Evolutionary conservation across 1,140 invertebrate genomes (phyloP), one percentile per base, ranked within the genome.

Genomic region (Macrosteles quadrilineatus): DNA sequence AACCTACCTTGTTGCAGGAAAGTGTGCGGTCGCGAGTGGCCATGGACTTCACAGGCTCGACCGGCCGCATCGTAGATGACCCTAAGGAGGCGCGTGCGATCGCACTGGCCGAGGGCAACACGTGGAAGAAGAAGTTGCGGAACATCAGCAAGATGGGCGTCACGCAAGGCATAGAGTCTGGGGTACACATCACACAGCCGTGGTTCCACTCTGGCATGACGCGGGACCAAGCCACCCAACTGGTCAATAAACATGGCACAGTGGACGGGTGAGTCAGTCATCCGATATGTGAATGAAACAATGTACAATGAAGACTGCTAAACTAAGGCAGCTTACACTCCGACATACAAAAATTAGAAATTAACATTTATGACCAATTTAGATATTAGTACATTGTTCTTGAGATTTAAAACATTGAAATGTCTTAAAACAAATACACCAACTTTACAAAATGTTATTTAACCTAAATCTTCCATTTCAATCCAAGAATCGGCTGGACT

Each of bases 41-140:
- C 3, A 89, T 89, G 87, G 87, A 89, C 74, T 89, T 88, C 76
- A 87, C 87, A 21, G 87, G 87, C 6, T 82, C 81, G 62, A 83
- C 84, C 27, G 87, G 87, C 4, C 82, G 86, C 53, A 86, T 88
- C 74, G 86, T 89, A 2, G 85, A 88, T 50, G 87, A 88, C 75
- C 87, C 87, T 3, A 81, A 84, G 71, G 87, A 88, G 78, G 87
- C 86, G 11, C 83, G 81, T 72, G 85, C 85, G 30, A 87, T 88
- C 68, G 86, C 85, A 9, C 83, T 84, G 53, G 84, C 82, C 12
- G 87, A 87, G 76, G 86, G 85, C 0, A 81, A 83, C 59, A 77
- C 81, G 11, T 87, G 85, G 85, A 84, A 85, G 72, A 78, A 83
- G 68, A 77, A 50, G 29, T 21, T 65, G 57, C 36, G 31, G 17